These are phyloP conservation scores for Paraescarpia echinospica DNA, from an alignment of 1,140 invertebrate species.

Conservation along the genomic window DNA sequence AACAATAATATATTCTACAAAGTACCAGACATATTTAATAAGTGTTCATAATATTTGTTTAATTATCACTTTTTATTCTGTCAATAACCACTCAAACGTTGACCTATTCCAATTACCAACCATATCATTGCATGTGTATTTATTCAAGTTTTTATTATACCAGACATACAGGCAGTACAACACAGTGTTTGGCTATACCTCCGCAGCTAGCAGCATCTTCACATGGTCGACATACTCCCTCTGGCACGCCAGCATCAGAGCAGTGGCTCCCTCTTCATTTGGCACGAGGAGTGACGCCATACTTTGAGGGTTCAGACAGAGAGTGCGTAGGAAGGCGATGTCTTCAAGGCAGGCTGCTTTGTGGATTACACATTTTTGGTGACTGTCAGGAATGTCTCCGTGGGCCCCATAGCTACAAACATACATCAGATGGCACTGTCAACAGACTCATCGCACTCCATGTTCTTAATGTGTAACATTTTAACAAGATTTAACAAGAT, in stretches of 20 bases:
- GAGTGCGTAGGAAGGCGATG: neutral
- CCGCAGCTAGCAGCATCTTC: constrained; percentile 50
- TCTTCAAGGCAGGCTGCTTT: constrained; percentile 21
- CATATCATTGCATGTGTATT: neutral
- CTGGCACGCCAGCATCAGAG: constrained; percentile 87
- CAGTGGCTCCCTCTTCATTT: constrained; percentile 63
- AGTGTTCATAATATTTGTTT: neutral
- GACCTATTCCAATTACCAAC: neutral
- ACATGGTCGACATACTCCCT: constrained; percentile 64
- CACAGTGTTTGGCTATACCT: constrained; percentile 42
- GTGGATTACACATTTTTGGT: constrained; percentile 18
- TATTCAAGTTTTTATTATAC: too few relatives aligned
- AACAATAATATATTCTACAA: too few relatives aligned
- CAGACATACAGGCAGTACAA: too few relatives aligned
- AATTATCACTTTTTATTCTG: neutral
- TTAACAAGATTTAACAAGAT: too few relatives aligned
- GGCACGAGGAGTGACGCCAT: neutral
- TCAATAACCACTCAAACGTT: neutral
- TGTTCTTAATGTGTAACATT: neutral
- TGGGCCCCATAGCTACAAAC: constrained; percentile 23
- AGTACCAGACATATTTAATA: too few relatives aligned
- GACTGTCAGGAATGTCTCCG: constrained; percentile 21
- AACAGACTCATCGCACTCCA: neutral
- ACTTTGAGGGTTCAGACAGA: neutral
- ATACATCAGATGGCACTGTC: neutral